Conservation (phyloP, 1,140 invertebrate species). For the Berghia stephanieae region DNA sequence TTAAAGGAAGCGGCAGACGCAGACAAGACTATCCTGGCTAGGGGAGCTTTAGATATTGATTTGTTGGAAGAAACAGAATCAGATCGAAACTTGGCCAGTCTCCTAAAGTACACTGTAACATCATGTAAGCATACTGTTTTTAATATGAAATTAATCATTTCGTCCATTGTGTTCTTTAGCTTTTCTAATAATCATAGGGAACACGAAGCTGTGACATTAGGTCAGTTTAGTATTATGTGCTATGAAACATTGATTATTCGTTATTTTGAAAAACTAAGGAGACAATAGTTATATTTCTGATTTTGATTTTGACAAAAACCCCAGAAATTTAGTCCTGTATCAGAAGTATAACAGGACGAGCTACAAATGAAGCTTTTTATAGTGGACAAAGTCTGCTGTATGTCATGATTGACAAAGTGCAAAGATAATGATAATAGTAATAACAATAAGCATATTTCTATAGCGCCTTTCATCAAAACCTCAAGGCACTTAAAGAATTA, state of each 20-base stretch:
- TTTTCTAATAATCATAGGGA: not conserved
- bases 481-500: no score
- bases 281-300: not conserved
- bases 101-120: slow-evolving; percentile 72
- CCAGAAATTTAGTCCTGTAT: no score
- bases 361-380: no score
- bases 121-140: slow-evolving; percentile 50
- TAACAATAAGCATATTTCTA: no score
- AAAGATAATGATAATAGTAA: no score
- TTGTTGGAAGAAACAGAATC: slow-evolving; percentile 82
- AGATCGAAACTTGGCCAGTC: slow-evolving; percentile 80
- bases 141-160: not conserved
- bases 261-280: not conserved
- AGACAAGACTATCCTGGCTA: slow-evolving; percentile 80
- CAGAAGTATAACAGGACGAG: no score
- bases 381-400: no score
- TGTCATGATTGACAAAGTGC: no score
- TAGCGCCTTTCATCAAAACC: no score
- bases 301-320: not conserved
- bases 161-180: not conserved
- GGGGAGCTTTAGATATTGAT: slow-evolving; percentile 80
- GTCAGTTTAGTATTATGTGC: not conserved
- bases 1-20: slow-evolving; percentile 74
- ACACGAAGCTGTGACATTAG: not conserved
- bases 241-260: no score